phyloP scores from a whole-genome alignment of 2,888 invertebrate genomes.

The Cataglyphis cursor region DNA sequence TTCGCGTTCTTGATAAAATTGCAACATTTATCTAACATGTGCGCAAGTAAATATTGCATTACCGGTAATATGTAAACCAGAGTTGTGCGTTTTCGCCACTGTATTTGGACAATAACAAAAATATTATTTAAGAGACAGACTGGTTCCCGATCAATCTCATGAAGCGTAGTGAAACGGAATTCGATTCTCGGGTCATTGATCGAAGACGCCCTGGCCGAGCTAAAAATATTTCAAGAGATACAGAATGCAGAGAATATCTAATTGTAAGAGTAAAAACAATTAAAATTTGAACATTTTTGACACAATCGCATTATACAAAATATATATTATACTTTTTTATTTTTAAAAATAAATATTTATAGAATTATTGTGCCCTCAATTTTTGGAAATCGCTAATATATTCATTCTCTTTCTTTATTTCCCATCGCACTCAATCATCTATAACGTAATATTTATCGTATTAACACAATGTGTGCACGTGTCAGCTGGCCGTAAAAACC shows the following conservation, averaged over 20 bases:
- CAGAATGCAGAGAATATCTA: background rate
- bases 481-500: conserved; percentile 14
- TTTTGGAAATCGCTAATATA: background rate
- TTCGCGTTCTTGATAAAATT: conserved; percentile 33
- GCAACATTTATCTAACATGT: conserved; percentile 29
- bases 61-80: conserved; percentile 9
- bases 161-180: conserved; percentile 35
- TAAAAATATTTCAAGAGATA: conserved; percentile 2
- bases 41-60: background rate
- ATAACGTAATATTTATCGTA: conserved; percentile 21
- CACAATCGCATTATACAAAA: background rate
- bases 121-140: conserved; percentile 2
- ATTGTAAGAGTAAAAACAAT: background rate
- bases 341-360: background rate
- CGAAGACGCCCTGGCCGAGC: background rate
- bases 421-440: background rate
- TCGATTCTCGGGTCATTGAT: conserved; percentile 58
- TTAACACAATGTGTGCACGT: conserved; percentile 24
- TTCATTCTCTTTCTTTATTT: background rate
- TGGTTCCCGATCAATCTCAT: conserved; percentile 31
- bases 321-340: background rate
- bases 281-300: background rate
- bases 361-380: background rate
- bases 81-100: background rate
- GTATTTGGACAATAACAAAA: background rate